Base-by-base conservation (phyloP, 2,888 invertebrate genomes). In the Rhingia campestris region DNA sequence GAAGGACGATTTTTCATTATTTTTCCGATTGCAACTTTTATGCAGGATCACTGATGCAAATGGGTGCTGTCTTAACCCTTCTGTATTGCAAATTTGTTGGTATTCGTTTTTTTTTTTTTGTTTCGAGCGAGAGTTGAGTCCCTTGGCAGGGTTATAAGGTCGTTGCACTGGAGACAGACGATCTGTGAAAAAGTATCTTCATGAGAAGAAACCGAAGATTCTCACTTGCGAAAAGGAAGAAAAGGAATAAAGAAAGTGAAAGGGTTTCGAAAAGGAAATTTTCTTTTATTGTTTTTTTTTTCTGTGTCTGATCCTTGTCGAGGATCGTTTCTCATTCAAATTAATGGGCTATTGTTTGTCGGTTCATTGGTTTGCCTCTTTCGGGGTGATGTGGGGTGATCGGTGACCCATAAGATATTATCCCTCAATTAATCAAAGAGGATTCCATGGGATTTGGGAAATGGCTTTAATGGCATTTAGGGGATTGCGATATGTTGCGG, bases 371-470 rank as follows among this genome's bases (percentile, higher is more conserved):
- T 33, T 72, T 39, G 33, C 37, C 59, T 56, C 2, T 22, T 22
- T 22, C 22, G 22, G 22, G 22, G 22, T 22, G 22, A 22, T 22
- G 22, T 22, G 47, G 80, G 74, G 80, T 80, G 84, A 59, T 80
- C 74, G 74, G 64, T 84, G 84, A 84, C 80, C 84, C 84, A 61
- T 66, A 70, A 80, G 74, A 59, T 70, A 84, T 84, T 84, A 84
- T 84, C 84, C 84, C 74, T 84, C 80, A 80, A 84, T 80, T 84
- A 84, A 84, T 84, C 82, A 82, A 77, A 73, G 66, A 61, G 69
- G 67, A 82, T 64, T 77, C 33, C 10, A 58, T 56, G 54, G 61
- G 77, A 81, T 73, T 76, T 73, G n/a, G 35, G 33, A 45, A 43
- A 63, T 32, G 41, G 33, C 37, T 6, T 64, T 22, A 54, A 66